Evolutionary conservation across 2,888 invertebrate species (phyloP).

Genomic region (Mythimna albipuncta): DNA sequence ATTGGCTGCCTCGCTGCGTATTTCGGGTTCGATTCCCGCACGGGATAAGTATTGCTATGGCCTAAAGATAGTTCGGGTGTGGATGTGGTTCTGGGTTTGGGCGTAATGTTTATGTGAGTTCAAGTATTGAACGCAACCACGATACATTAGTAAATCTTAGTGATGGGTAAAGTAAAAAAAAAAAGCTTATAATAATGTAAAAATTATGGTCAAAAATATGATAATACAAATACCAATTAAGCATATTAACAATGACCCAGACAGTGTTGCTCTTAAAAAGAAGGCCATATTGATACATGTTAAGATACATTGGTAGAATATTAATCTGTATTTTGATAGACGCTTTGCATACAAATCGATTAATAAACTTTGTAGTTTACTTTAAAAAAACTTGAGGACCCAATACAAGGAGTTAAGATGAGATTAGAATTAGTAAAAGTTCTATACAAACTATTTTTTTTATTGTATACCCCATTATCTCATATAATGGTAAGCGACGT

Average conservation of each 20-base stretch:
- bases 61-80: too few relatives aligned
- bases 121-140: too few relatives aligned
- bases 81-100: too few relatives aligned
- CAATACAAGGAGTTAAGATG: neutral
- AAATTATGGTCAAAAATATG: neutral
- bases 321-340: neutral
- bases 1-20: too few relatives aligned
- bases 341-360: conserved; percentile 20
- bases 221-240: neutral
- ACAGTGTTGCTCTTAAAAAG: neutral
- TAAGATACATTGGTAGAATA: conserved; percentile 12
- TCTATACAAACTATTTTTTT: neutral
- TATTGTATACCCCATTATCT: too few relatives aligned
- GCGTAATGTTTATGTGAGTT: too few relatives aligned
- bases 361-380: conserved; percentile 7
- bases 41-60: too few relatives aligned
- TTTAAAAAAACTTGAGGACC: neutral
- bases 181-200: neutral
- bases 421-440: neutral
- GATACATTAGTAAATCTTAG: too few relatives aligned
- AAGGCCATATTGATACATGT: neutral
- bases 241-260: neutral
- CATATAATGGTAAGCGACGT: too few relatives aligned
- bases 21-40: too few relatives aligned
- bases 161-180: too few relatives aligned